Base-by-base conservation (phyloP, 2,113 vertebrate genomes). In the Falcunculus frontatus region DNA sequence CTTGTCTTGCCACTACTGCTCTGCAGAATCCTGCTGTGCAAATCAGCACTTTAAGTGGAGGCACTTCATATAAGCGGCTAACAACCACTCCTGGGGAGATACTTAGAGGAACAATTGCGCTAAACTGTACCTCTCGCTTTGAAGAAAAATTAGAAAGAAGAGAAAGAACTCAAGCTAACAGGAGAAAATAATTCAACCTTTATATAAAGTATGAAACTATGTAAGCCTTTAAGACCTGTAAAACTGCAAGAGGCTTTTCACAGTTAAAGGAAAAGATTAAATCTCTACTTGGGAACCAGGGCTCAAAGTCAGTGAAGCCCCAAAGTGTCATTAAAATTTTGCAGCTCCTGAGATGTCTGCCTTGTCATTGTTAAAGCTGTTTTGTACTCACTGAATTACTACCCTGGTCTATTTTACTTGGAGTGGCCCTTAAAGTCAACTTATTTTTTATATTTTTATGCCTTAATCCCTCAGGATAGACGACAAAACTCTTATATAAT, bases 21-120 rank as follows among this genome's bases (percentile, higher is more conserved):
- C 73, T 91, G 64, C 73, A 65, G 49, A 32, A 22, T 87, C 83
- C 69, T 96, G 86, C 95, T 95, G 96, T 72, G 91, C 56, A 95
- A 95, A 95, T 95, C 87, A 77, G 73, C 47, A 47, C 73, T 92
- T 70, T 75, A 89, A 94, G 83, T 41, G 41, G n/a, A 95, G 69
- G 56, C 69, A 92, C 84, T 96, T 84, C 69, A 49, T 82, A 72
- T 41, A 89, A 92, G 68, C 32, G 2, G 87, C 89, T 91, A 96
- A 92, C 69, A 84, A 80, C 32, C 87, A 84, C 84, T 80, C 91
- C 95, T 90, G 73, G 89, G 75, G 96, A 93, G 85, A 77, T 53
- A 85, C 84, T 97, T 90, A 92, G 63, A 94, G 90, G 87, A 91
- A 94, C 86, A 92, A 96, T 95, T 81, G 86, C 60, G 52, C 84